A percentile compares a stretch with the other conserved stretches of the same genome.
These are phyloP conservation scores for Micrastur ruficollis DNA, from an alignment of 2,797 vertebrate genomes.

Conservation along the genomic window DNA sequence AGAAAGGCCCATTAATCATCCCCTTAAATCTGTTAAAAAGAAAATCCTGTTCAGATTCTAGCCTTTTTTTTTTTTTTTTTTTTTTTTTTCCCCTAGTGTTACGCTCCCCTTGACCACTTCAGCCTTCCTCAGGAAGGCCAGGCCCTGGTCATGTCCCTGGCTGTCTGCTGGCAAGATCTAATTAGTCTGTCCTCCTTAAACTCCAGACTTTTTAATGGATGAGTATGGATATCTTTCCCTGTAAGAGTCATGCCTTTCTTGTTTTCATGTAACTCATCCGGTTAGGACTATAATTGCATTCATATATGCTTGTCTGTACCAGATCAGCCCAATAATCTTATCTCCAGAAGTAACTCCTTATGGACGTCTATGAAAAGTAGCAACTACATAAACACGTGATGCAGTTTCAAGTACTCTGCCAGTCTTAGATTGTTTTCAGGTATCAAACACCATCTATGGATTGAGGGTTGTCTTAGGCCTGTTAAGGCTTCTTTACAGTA, in stretches of 20 bases:
- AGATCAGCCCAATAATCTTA: neutral
- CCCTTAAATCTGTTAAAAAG: neutral
- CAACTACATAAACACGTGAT: neutral
- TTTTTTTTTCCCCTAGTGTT: neutral
- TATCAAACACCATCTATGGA: neutral
- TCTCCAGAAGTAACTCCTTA: neutral
- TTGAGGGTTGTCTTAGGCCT: neutral
- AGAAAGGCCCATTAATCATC: neutral
- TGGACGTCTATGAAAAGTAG: neutral
- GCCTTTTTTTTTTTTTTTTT: neutral
- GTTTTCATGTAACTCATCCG: neutral
- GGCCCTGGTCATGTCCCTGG: fast-evolving
- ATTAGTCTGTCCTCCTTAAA: neutral
- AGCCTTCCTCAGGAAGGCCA: neutral
- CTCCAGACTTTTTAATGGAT: neutral
- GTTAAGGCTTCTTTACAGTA: neutral
- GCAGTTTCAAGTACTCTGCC: neutral
- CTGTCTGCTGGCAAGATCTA: neutral
- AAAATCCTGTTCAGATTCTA: neutral
- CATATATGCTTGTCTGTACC: fast-evolving
- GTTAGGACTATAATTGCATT: neutral
- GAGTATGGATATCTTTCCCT: neutral
- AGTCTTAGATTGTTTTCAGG: neutral
- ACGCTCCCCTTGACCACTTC: fast-evolving
- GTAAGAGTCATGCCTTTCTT: neutral